Base-by-base conservation (phyloP, 2,797 vertebrate species). In the Sphaeramia orbicularis region DNA sequence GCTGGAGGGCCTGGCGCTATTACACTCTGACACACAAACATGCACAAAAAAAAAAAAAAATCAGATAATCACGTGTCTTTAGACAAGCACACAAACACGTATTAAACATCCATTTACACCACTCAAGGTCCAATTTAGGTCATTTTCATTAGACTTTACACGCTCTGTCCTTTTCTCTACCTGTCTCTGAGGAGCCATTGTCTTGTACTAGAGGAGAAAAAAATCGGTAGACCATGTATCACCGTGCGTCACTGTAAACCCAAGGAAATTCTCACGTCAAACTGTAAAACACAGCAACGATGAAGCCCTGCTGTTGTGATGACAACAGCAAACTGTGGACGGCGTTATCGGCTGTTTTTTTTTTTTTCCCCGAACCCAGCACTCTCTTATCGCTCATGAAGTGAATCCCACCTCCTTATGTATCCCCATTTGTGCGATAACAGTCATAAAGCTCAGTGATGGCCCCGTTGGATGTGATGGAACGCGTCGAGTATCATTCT, bases 101-200 rank as follows among this genome's bases (percentile, higher is more conserved):
- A 57, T 78, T 67, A 68, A 81, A 79, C 54, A 75, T 24, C 42
- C 63, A 78, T 81, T 81, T 80, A 60, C 51, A 73, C 86, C 72
- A 76, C 53, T 83, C 68, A 76, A 54, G 63, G 59, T 78, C 65
- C 81, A 64, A 84, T 84, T 80, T 76, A 73, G 82, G 71, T 75
- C 67, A 71, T 70, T 58, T 51, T 70, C 67, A 49, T 74, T 69
- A 65, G 40, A 66, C 58, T 69, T 56, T 15, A n/a, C 11, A 4
- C 21, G 61, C 40, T 19, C 19, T 48, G 10, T 53, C 37, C 35
- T 30, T 55, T 35, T 35, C 36, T 52, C 19, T 16, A 3, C 16
- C 36, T 24, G 4, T 62, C 19, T 44, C 38, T 7, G 12, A 52
- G 56, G 50, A 68, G 27, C 36, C 27, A n/a, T 45, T 57, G 71